Percentiles rank a stretch among this genome's conserved stretches.
Evolutionary conservation across 2,113 vertebrate genomes (phyloP).

Genomic region (Cacatua alba): DNA sequence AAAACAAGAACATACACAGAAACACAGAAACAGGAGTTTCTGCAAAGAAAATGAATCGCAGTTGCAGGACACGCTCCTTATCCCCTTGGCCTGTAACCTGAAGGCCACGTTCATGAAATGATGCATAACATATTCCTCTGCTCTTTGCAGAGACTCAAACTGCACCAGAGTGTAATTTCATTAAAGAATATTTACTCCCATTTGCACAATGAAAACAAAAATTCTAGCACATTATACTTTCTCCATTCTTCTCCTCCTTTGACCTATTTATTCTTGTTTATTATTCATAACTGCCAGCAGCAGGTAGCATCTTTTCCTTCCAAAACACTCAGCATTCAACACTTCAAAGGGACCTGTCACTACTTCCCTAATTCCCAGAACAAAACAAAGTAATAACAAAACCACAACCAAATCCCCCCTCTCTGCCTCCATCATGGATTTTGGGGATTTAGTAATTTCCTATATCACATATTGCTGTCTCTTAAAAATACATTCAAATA

Average conservation of each 20-base stretch:
- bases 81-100: neutral
- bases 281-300: neutral
- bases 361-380: neutral
- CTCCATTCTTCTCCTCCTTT: neutral
- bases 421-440: neutral
- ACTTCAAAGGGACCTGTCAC: neutral
- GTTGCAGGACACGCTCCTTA: neutral
- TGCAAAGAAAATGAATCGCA: fast-evolving
- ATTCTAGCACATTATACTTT: neutral
- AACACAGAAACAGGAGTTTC: neutral
- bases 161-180: neutral
- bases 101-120: fast-evolving
- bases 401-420: neutral
- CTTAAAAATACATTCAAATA: neutral
- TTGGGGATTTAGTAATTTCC: neutral
- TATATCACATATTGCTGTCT: neutral
- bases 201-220: neutral
- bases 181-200: neutral
- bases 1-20: neutral
- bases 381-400: neutral
- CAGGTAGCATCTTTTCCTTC: neutral
- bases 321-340: neutral
- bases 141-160: neutral
- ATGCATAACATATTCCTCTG: neutral
- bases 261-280: neutral